These are phyloP conservation scores for Vulpes vulpes DNA, from an alignment of 2,113 vertebrate genomes.

Conservation along the genomic window DNA sequence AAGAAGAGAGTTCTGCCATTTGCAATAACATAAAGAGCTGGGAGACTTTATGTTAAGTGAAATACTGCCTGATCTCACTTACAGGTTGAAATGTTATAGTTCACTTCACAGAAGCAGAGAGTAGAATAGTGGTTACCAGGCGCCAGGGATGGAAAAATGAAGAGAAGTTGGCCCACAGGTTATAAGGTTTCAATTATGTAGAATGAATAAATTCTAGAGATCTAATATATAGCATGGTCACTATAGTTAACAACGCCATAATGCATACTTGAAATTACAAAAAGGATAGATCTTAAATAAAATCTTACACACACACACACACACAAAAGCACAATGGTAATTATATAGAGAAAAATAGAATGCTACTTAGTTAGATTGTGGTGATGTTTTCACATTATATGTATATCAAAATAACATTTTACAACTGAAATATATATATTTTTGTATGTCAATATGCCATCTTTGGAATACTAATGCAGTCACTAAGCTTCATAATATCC, in stretches of 20 bases:
- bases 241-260: background rate
- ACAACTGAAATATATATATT: background rate
- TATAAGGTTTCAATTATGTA: background rate
- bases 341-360: background rate
- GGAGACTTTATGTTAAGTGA: background rate
- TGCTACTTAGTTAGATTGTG: background rate
- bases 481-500: background rate
- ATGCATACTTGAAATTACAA: background rate
- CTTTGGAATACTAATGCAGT: no score
- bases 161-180: background rate
- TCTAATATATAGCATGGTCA: background rate
- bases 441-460: background rate
- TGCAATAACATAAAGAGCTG: background rate
- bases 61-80: background rate
- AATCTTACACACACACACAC: background rate
- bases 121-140: background rate
- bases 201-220: background rate
- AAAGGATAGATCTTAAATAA: background rate
- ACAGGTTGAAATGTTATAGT: background rate
- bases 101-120: background rate
- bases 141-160: background rate
- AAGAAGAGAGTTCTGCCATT: background rate
- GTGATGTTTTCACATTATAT: background rate
- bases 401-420: background rate
- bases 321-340: background rate